Conservation (phyloP, 2,797 vertebrate species). For the Tinamus major region DNA sequence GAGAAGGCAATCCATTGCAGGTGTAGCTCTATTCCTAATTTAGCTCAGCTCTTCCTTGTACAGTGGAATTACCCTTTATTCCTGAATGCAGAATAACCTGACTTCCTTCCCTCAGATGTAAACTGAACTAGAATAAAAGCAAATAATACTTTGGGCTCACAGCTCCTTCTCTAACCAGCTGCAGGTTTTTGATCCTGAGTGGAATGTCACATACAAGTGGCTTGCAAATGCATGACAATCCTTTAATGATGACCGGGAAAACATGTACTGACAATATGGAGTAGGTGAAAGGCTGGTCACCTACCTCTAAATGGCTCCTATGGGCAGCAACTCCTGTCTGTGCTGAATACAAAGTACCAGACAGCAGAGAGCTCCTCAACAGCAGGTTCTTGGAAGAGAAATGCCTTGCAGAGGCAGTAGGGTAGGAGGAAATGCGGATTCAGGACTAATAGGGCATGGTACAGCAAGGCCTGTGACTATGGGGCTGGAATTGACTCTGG, state of each 20-base stretch:
- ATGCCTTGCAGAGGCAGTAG: neutral
- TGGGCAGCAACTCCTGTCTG: neutral
- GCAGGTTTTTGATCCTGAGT: neutral
- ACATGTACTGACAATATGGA: neutral
- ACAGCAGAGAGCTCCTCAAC: neutral
- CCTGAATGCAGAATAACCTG: neutral
- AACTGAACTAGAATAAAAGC: no score
- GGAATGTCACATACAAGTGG: fast-evolving
- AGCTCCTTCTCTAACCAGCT: neutral
- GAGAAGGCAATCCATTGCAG: neutral
- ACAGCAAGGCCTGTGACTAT: neutral
- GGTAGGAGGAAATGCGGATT: neutral
- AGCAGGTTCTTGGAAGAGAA: neutral
- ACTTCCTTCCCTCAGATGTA: neutral
- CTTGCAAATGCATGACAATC: neutral
- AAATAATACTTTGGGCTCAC: neutral
- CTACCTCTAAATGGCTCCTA: neutral
- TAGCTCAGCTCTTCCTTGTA: neutral
- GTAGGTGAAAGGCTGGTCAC: neutral
- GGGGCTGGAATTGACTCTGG: neutral
- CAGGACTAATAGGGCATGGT: neutral
- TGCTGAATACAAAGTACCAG: neutral
- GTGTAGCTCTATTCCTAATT: neutral
- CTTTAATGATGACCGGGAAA: neutral
- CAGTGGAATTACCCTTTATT: neutral